phyloP scores from a whole-genome alignment of 2,797 vertebrate species.

The Gobio occitaniae region DNA sequence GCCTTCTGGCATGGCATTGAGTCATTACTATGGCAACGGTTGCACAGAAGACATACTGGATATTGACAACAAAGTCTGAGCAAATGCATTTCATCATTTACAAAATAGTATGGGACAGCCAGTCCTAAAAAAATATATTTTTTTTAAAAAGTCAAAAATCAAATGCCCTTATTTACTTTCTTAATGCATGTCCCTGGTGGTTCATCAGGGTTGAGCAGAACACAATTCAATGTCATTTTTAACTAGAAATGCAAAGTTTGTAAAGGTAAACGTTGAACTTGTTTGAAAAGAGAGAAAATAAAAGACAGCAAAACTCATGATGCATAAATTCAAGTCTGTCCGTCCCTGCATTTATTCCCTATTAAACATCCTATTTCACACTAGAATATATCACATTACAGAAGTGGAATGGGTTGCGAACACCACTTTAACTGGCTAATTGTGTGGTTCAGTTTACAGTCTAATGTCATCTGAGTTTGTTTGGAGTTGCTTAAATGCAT shows the following conservation, averaged over 20 bases:
- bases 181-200: neutral
- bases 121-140: neutral
- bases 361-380: slow-evolving; percentile 5
- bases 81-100: slow-evolving; percentile 15
- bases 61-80: slow-evolving; percentile 11
- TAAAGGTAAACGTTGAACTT: neutral
- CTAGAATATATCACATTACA: neutral
- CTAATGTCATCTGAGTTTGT: neutral
- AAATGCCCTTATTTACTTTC: neutral
- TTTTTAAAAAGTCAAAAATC: neutral
- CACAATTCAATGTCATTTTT: neutral
- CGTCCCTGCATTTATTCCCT: neutral
- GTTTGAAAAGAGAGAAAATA: neutral
- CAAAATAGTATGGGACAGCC: neutral
- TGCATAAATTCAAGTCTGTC: neutral
- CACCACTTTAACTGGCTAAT: slow-evolving; percentile 10
- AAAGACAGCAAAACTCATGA: neutral
- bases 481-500: neutral
- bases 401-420: neutral
- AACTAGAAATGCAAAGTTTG: neutral
- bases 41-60: neutral
- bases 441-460: neutral
- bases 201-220: neutral
- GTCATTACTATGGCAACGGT: slow-evolving; percentile 17
- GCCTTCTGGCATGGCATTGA: slow-evolving; percentile 11